Conservation (phyloP, 2,113 vertebrate genomes). For the Ranitomeya imitator region DNA sequence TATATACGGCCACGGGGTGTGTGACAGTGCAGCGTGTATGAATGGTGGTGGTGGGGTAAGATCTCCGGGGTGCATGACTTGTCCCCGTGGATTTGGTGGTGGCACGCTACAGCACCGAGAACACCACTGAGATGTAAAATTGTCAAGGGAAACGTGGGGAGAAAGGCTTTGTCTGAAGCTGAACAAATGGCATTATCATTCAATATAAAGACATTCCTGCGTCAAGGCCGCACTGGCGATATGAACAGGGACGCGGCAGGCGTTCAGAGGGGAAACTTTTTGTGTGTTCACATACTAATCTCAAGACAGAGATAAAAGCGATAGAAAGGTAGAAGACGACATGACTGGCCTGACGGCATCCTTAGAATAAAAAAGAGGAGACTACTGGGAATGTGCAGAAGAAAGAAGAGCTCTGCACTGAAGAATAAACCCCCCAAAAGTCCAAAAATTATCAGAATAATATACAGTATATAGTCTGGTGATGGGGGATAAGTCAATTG, state of each 20-base stretch:
- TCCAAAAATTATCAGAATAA: too few relatives aligned
- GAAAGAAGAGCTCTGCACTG: neutral
- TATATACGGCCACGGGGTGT: too few relatives aligned
- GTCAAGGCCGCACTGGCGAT: neutral
- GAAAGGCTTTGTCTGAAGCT: neutral
- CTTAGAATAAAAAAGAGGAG: neutral
- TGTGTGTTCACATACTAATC: neutral
- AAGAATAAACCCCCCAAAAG: neutral
- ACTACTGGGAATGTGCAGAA: neutral
- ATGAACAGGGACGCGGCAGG: neutral
- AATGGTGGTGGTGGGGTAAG: neutral
- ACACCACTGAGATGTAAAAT: conserved; percentile 7
- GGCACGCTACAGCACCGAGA: neutral
- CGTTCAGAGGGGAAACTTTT: neutral
- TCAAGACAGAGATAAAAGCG: neutral
- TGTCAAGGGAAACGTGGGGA: conserved; percentile 13
- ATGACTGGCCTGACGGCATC: neutral
- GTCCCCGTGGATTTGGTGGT: conserved; percentile 1
- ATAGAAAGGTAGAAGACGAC: neutral
- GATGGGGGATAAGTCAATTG: too few relatives aligned
- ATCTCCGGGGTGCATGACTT: neutral
- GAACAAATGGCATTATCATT: conserved; percentile 9
- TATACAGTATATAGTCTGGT: too few relatives aligned
- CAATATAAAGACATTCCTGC: neutral
- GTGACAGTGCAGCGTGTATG: neutral